These are phyloP conservation scores for Gymnothorax reevesii DNA, from an alignment of 2,797 vertebrate species.

Conservation along the genomic window DNA sequence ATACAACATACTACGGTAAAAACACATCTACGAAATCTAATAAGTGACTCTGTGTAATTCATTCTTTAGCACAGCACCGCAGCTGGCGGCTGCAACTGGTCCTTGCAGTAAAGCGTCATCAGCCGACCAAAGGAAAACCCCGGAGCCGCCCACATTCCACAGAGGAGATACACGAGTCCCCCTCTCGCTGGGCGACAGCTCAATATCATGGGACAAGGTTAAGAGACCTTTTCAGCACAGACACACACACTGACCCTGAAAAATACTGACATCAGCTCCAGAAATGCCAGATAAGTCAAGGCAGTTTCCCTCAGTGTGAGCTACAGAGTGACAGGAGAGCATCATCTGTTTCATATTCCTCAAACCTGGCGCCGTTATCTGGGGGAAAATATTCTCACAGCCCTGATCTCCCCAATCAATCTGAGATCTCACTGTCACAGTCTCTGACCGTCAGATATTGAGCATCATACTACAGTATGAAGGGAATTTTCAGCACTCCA, in stretches of 20 bases:
- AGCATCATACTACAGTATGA: background rate
- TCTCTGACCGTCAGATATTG: background rate
- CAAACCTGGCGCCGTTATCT: background rate
- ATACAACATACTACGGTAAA: too few relatives aligned
- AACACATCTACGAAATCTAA: background rate
- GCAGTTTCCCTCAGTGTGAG: background rate
- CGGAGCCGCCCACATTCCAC: background rate
- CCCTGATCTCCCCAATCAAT: background rate
- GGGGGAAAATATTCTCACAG: background rate
- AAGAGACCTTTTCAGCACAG: background rate
- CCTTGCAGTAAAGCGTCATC: background rate
- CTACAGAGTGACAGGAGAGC: background rate
- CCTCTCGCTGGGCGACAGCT: background rate
- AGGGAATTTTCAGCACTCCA: background rate
- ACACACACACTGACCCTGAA: background rate
- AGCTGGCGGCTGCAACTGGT: background rate
- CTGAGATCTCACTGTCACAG: background rate
- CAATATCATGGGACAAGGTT: background rate
- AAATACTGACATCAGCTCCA: background rate
- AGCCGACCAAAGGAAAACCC: background rate
- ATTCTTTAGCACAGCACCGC: background rate
- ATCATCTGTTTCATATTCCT: background rate
- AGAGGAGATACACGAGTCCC: background rate
- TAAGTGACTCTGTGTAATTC: background rate
- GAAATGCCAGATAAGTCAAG: background rate